These are phyloP conservation scores for Eupeodes luniger DNA, from an alignment of 2,888 invertebrate species.

Conservation along the genomic window DNA sequence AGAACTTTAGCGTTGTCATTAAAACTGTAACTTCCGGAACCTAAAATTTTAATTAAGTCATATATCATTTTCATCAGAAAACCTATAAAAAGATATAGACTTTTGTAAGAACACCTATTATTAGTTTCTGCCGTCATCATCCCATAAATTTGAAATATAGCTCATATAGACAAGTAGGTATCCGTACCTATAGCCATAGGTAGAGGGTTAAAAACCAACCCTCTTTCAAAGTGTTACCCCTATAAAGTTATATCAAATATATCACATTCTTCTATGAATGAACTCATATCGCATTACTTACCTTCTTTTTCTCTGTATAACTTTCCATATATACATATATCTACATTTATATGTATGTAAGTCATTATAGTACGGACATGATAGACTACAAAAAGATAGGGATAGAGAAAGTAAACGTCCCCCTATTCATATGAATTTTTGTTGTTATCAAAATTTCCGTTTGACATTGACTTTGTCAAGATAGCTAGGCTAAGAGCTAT, in stretches of 20 bases:
- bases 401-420: constrained; percentile 32
- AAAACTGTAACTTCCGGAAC: too few species aligned
- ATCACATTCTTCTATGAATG: constrained; percentile 50
- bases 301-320: background rate
- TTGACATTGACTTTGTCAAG: constrained; percentile 73
- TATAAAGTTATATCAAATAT: background rate
- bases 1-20: too few species aligned
- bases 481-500: constrained; percentile 40
- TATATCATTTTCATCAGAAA: background rate
- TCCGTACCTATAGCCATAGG: too few species aligned
- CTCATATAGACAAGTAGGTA: background rate
- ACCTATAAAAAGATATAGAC: background rate
- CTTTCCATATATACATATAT: background rate
- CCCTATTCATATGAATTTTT: background rate
- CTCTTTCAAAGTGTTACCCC: background rate
- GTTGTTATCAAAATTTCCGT: constrained; percentile 62
- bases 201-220: background rate
- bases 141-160: constrained; percentile 1
- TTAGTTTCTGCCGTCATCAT: background rate
- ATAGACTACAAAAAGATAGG: background rate
- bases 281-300: constrained; percentile 18
- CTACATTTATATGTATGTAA: background rate
- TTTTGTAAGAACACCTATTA: background rate
- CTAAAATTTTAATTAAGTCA: background rate
- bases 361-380: too few species aligned